Conservation (phyloP, 92 coral and sea anemone genomes). For the Parazoanthus atlanticus region DNA sequence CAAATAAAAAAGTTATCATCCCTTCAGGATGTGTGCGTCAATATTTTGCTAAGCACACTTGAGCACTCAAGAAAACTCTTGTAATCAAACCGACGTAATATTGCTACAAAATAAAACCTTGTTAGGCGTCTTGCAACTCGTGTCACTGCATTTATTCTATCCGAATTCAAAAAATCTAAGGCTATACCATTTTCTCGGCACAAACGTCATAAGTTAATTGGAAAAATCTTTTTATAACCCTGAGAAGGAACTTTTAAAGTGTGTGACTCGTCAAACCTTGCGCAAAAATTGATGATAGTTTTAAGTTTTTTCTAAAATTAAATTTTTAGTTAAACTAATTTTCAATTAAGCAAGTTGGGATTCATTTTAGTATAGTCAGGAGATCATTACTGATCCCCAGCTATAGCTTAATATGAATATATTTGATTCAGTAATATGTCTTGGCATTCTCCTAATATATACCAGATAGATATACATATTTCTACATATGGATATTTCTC, state of each 20-base stretch:
- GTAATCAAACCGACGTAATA: neutral
- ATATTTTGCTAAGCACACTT: conserved; percentile 16
- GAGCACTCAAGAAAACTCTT: neutral
- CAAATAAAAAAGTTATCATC: neutral
- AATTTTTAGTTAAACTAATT: neutral
- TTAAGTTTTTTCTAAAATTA: no score
- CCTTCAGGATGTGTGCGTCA: neutral
- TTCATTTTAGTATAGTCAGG: no score
- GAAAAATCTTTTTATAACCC: neutral
- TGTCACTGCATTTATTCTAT: neutral
- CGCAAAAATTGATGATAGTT: neutral
- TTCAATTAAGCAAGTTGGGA: neutral
- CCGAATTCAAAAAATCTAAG: neutral
- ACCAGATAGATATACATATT: neutral
- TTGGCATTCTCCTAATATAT: neutral
- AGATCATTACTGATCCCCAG: no score
- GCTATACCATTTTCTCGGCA: neutral
- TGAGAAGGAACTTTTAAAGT: neutral
- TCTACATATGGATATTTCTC: no score
- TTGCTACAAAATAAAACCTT: neutral
- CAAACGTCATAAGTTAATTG: neutral
- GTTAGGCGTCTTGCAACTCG: neutral
- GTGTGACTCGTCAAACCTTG: neutral
- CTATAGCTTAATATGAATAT: no score
- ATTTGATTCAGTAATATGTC: neutral